These are phyloP conservation scores for Excalfactoria chinensis DNA, from an alignment of 2,113 vertebrate species.

Conservation along the genomic window DNA sequence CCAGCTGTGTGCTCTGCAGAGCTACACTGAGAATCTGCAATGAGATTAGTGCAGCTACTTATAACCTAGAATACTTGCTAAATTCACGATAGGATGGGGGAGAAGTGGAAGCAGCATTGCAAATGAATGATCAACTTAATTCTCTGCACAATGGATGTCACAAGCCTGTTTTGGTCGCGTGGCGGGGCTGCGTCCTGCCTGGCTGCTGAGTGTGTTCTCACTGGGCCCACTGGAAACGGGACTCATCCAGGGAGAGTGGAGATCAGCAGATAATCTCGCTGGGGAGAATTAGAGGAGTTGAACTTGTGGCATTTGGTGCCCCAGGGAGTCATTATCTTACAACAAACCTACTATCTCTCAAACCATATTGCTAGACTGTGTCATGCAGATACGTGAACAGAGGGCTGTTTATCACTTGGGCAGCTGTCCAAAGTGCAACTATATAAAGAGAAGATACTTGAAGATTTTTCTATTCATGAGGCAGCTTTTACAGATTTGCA, in stretches of 20 bases:
- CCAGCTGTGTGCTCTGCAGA: constrained; percentile 38
- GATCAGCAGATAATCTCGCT: constrained; percentile 62
- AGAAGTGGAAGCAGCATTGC: constrained; percentile 24
- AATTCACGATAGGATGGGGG: not conserved
- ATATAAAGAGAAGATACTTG: constrained; percentile 49
- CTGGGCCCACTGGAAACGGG: not conserved
- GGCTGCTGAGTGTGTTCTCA: not conserved
- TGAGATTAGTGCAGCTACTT: constrained; percentile 15
- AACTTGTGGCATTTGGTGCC: constrained; percentile 41
- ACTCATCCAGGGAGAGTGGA: not conserved
- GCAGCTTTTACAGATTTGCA: constrained; percentile 59
- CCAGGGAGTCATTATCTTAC: constrained; percentile 65
- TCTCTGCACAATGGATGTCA: constrained; percentile 36
- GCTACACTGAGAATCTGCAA: not conserved
- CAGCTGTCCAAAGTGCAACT: constrained; percentile 60
- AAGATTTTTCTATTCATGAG: constrained; percentile 61
- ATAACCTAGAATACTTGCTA: constrained; percentile 40
- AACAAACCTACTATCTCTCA: constrained; percentile 65
- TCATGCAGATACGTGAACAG: constrained; percentile 15
- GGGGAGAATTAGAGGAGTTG: constrained; percentile 51
- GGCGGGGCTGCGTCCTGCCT: not conserved
- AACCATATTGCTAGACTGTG: constrained; percentile 63
- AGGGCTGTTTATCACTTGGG: constrained; percentile 67
- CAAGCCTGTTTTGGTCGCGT: not conserved
- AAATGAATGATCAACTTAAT: constrained; percentile 45